Evolutionary conservation across 2,888 invertebrate genomes (phyloP).

Genomic region (Ypsolopha sequella): DNA sequence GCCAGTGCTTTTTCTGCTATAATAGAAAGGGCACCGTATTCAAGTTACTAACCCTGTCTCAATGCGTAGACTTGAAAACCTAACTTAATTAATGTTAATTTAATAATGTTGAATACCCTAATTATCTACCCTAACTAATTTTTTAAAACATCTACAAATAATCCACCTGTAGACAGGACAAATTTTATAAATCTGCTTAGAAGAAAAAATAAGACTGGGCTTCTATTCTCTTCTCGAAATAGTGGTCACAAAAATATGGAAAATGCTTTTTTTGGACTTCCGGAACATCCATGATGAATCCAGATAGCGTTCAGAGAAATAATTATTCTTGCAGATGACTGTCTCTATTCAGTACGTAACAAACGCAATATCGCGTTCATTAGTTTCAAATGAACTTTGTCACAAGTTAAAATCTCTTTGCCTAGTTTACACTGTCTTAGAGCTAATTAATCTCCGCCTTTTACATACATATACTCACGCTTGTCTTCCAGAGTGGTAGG

Average conservation of each 20-base stretch:
- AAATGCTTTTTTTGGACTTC: not conserved
- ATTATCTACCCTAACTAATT: slow-evolving; percentile 18
- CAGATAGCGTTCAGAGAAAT: not conserved
- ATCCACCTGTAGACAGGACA: slow-evolving; percentile 1
- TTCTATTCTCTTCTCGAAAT: not conserved
- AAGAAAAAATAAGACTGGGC: not conserved
- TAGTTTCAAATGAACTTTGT: too few species aligned
- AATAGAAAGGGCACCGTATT: too few species aligned
- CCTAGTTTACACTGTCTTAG: too few species aligned
- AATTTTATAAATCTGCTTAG: not conserved
- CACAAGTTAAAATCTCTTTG: too few species aligned
- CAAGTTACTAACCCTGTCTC: not conserved
- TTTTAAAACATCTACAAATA: slow-evolving; percentile 24
- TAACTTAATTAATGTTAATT: not conserved
- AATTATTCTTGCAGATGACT: too few species aligned
- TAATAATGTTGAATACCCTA: slow-evolving; percentile 2
- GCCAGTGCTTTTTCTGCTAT: too few species aligned
- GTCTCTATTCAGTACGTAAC: too few species aligned
- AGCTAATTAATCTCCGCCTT: too few species aligned
- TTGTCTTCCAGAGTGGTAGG: too few species aligned
- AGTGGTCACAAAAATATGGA: not conserved
- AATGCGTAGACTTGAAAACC: not conserved
- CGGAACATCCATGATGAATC: not conserved
- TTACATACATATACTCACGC: too few species aligned
- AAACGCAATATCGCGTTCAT: too few species aligned